Evolutionary conservation across 2,888 invertebrate genomes (phyloP), one percentile per base, ranked within the genome.

Genomic region (Pycnomerus fuliginosus): DNA sequence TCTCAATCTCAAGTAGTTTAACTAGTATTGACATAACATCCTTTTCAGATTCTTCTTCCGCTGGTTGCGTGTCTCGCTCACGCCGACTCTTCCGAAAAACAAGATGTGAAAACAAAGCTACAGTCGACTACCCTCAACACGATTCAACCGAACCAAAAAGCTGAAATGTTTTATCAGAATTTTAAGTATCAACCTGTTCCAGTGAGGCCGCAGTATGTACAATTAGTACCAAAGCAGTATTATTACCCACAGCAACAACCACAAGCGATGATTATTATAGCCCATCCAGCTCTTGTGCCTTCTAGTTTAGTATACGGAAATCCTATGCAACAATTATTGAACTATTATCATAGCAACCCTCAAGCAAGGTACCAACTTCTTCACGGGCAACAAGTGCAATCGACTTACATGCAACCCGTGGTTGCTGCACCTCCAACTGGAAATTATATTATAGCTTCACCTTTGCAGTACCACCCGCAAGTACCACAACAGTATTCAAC

Each of bases 181-280:
- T 4, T 25, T 8, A 25, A 25, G 11, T 4, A 4, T 12, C 25
- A 25, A 4, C 44, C 57, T 55, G 23, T 28, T 48, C 10, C 55
- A 57, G 34, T 50, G 28, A 52, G 51, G 30, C 43, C 54, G 5
- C 61, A 62, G 32, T 60, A 56, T 16, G 27, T 60, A 8, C 58
- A 58, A 16, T 14, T 60, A 8, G 40, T 57, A 8, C 61, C 52
- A 28, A 56, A 48, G 42, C 54, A 52, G 2, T 42, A 48, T 25
- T 53, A 48, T 16, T 44, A 46, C 10, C 51, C 56, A 2, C 60
- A 58, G 24, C 54, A 53, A 25, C 56, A 53, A 25, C 67, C 66
- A 14, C 59, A 56, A 1, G 55, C 69, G 3, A 72, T 70, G 69
- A 59, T 70, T 14, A 69, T 72, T 27, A 68, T 71, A 16, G 70